These are phyloP conservation scores for Peromyscus californicus DNA, from an alignment of 2,113 vertebrate genomes.

Conservation along the genomic window DNA sequence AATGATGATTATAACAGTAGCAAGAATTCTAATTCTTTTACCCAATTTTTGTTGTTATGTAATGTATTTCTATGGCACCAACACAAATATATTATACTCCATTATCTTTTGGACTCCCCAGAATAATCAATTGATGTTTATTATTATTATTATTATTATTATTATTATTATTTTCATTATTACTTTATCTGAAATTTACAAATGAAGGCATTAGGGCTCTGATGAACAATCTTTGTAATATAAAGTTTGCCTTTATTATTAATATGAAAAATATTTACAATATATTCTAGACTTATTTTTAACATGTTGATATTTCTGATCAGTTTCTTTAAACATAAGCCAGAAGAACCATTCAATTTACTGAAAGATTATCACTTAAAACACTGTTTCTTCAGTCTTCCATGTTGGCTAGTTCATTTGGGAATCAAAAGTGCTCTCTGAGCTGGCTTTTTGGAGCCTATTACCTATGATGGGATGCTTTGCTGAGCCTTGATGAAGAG, in stretches of 20 bases:
- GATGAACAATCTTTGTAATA: neutral
- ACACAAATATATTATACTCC: neutral
- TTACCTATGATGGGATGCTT: no score
- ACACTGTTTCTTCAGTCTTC: conserved; percentile 12
- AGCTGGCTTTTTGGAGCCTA: no score
- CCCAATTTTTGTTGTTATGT: neutral
- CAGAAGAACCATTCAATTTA: neutral
- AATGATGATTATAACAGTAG: neutral
- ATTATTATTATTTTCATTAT: neutral
- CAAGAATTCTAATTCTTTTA: neutral
- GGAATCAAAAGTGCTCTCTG: neutral
- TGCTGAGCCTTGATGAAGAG: no score
- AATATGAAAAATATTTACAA: conserved; percentile 15
- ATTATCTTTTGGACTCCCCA: neutral
- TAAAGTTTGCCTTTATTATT: neutral
- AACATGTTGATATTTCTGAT: conserved; percentile 46
- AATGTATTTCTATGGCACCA: neutral
- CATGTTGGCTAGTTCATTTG: neutral
- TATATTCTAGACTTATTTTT: neutral
- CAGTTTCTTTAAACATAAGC: conserved; percentile 5
- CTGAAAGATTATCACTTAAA: neutral
- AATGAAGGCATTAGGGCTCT: neutral
- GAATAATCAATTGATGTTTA: neutral
- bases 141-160: neutral
- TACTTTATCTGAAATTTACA: neutral